Base-by-base conservation (phyloP, 2,113 vertebrate genomes). In the Geococcyx californianus region DNA sequence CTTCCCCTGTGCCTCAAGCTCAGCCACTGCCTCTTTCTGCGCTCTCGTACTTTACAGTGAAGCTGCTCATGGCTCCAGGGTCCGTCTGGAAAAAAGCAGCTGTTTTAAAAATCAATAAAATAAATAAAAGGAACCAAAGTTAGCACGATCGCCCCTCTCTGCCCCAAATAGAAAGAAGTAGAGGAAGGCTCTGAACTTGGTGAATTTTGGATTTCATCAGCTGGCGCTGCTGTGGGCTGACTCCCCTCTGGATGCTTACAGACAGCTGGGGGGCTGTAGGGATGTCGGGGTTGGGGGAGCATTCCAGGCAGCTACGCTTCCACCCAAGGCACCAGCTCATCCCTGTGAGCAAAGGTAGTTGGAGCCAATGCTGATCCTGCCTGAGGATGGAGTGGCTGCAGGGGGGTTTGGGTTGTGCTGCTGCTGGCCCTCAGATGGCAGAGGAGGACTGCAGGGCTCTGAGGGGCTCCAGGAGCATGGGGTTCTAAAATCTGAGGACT, bases 101-200 rank as follows among this genome's bases (percentile, higher is more conserved):
- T 85, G 58, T 94, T 93, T 93, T 56, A 47, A 85, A 96, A 88
- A 96, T 96, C 84, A 92, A 88, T 87, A 66, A 75, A 85, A 81
- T 58, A 73, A 89, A 93, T 89, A 80, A 51, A 96, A 52, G 1
- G 12, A 60, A 83, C 33, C 40, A 51, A 76, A 87, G 54, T 31
- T 89, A 76, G 75, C 24, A n/a, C 5, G 38, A 90, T 34, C 78
- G 45, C 78, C 58, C 62, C 18, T 4, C 18, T 81, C 90, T 83
- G 70, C 19, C 83, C 45, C 31, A 33, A 56, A 62, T 0, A 42
- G 75, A 52, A 54, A 4, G 4, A 34, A 55, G 19, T 15, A 49
- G 24, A 5, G 17, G 55, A 51, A 86, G 21, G 72, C 55, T 73
- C 45, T 23, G 24, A 20, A 7, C 14, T n/a, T 58, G 28, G 1